Percentiles rank a stretch among this genome's conserved stretches.
phyloP scores from a whole-genome alignment of 2,113 vertebrate species.

The Jaculus jaculus region DNA sequence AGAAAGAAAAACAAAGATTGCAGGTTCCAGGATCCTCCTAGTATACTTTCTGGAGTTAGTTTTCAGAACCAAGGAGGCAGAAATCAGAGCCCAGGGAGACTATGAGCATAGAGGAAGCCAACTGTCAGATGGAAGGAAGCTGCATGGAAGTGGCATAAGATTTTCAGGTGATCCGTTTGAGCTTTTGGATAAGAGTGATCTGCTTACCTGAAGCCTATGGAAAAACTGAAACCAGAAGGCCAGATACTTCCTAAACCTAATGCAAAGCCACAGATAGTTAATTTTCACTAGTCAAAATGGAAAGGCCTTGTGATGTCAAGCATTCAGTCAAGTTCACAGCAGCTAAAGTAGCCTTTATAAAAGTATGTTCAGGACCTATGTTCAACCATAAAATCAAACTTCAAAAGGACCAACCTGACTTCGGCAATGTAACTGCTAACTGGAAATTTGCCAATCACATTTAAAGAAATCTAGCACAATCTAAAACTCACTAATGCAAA shows the following conservation, averaged over 20 bases:
- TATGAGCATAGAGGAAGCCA: not conserved
- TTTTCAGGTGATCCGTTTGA: not conserved
- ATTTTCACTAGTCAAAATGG: not conserved
- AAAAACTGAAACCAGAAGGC: not conserved
- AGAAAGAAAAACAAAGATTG: slow-evolving; percentile 26
- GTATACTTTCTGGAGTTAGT: slow-evolving; percentile 7
- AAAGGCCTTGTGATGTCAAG: not conserved
- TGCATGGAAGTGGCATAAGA: not conserved
- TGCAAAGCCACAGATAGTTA: not conserved
- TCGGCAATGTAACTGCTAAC: not conserved
- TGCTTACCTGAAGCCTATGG: not conserved
- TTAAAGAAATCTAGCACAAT: slow-evolving; percentile 36
- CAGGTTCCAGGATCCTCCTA: not conserved
- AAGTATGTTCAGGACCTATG: not conserved
- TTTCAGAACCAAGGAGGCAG: slow-evolving; percentile 17
- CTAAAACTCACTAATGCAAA: slow-evolving; percentile 15
- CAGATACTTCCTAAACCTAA: not conserved
- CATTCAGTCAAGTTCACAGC: not conserved
- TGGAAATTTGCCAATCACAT: not conserved
- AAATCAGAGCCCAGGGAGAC: not conserved
- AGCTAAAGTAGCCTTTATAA: not conserved
- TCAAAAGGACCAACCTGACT: not conserved
- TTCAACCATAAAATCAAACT: slow-evolving; percentile 6
- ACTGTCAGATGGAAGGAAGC: not conserved
- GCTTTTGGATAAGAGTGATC: not conserved